Base-by-base conservation (phyloP, 1,140 invertebrate genomes). In the Drosophila kohkoa region DNA sequence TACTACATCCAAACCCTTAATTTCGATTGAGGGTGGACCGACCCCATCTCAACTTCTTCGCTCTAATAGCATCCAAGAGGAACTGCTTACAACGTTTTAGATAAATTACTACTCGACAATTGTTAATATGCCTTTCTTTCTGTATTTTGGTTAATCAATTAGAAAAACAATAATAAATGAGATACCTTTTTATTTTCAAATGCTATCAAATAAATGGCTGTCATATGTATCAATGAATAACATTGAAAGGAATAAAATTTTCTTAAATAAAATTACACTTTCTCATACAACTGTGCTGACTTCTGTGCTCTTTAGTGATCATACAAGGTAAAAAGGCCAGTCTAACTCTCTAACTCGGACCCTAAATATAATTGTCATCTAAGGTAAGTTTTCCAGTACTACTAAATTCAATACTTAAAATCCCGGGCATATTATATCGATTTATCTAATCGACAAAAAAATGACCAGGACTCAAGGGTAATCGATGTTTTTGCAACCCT, bases 21-120 rank as follows among this genome's bases (percentile, higher is more conserved):
- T 83, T 49, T 90, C 91, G 45, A 67, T 92, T 57, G 79, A 89
- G 32, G 90, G 89, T 54, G 93, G 93, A 46, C 93, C 93, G 0
- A 93, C 95, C 1, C 92, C 94, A 38, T 93, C 94, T 49, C 94
- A 94, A 82, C 93, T 96, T 7, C 94, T 94, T 49, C 94, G 96
- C 92, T 97, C 96, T 67, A 96, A 96, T 88, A 97, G 96, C 93
- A 96, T 96, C 93, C 95, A 96, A 91, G 96, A 97, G 79, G 96
- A 97, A 93, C 93, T 97, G 72, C 94, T 95, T 77, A 96, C 96
- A 75, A 91, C 90, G 58, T 91, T 91, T 91, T 91, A 91, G 81
- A 80, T 75, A 65, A 81, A 74, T 74, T 68, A 60, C 41, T 68
- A 20, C 64, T 54, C 8, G 43, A 30, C 43, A 69, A 43, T 35